Evolutionary conservation across 2,888 invertebrate species (phyloP).

Genomic region (Pterostichus madidus): DNA sequence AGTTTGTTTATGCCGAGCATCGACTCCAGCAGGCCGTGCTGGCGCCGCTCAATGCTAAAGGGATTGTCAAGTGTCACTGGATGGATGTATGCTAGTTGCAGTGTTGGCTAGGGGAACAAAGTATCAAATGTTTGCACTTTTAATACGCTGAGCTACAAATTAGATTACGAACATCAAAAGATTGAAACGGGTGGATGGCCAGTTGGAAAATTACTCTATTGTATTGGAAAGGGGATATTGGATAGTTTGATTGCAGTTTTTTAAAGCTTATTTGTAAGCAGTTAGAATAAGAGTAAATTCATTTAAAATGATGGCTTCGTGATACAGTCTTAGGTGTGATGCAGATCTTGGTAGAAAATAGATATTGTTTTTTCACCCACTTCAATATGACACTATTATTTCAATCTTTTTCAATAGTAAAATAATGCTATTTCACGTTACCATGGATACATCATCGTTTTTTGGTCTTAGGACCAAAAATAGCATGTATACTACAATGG

Average conservation of each 20-base stretch:
- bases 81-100: background rate
- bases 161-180: conserved; percentile 56
- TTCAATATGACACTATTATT: no score
- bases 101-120: conserved; percentile 11
- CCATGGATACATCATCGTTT: no score
- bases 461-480: no score
- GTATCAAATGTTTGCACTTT: conserved; percentile 62
- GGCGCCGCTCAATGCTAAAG: conserved; percentile 54
- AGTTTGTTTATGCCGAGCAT: conserved; percentile 59
- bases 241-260: background rate
- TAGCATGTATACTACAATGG: no score
- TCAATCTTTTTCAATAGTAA: no score
- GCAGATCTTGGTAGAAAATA: no score
- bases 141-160: conserved; percentile 56
- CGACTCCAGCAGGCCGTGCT: conserved; percentile 5
- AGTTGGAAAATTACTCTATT: conserved; percentile 52
- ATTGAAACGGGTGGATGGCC: conserved; percentile 12
- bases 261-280: conserved; percentile 2
- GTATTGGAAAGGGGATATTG: background rate
- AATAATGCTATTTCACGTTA: no score
- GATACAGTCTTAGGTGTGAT: no score
- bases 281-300: no score
- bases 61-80: conserved; percentile 54
- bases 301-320: no score
- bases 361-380: no score